phyloP scores from a whole-genome alignment of 2,888 invertebrate species.

The Ceraclea dissimilis region DNA sequence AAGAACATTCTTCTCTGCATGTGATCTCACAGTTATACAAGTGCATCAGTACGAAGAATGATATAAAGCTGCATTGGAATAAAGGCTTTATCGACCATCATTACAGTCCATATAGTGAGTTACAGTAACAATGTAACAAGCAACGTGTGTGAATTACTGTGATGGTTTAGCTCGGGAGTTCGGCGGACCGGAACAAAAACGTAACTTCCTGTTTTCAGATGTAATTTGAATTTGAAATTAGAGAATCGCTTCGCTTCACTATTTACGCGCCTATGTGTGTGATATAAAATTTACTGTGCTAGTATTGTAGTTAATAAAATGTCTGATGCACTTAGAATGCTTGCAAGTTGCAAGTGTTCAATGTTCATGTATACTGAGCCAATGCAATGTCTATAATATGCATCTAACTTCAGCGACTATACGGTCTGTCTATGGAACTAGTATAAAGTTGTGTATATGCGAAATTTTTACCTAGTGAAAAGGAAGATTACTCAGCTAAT shows the following conservation, averaged over 20 bases:
- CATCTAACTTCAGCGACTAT: too few relatives aligned
- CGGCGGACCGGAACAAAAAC: conserved; percentile 21
- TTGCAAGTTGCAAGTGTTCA: too few relatives aligned
- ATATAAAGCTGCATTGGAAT: background rate
- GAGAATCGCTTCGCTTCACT: conserved; percentile 7
- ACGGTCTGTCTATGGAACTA: too few relatives aligned
- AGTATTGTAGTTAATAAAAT: too few relatives aligned
- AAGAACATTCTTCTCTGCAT: background rate
- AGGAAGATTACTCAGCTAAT: too few relatives aligned
- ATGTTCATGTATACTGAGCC: too few relatives aligned
- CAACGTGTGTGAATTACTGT: conserved; percentile 12
- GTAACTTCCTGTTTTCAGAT: conserved; percentile 21
- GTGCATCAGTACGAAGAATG: background rate
- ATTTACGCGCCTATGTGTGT: background rate
- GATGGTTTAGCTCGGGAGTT: conserved; percentile 6
- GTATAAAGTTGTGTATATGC: too few relatives aligned
- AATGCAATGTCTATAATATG: too few relatives aligned
- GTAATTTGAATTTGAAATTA: conserved; percentile 24
- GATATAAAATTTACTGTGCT: too few relatives aligned
- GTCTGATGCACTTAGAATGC: too few relatives aligned
- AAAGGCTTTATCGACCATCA: background rate
- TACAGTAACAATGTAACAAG: background rate
- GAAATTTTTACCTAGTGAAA: too few relatives aligned
- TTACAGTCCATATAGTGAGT: background rate
- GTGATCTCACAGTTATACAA: background rate